These are phyloP conservation scores for Troilus luridus DNA, from an alignment of 2,888 invertebrate species.

Conservation along the genomic window DNA sequence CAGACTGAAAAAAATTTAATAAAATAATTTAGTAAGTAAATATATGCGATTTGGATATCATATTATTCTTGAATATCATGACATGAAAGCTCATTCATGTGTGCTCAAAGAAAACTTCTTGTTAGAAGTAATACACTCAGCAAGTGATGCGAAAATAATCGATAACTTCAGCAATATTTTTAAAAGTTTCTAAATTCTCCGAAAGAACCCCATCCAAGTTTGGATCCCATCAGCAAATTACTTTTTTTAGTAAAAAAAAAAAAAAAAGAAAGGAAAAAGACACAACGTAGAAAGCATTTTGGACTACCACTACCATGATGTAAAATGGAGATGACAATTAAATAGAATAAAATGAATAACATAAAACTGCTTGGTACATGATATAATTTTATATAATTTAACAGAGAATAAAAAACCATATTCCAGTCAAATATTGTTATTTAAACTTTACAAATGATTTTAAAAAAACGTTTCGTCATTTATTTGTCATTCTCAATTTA, in stretches of 20 bases:
- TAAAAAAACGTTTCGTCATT: too few relatives aligned
- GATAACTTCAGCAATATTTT: conserved; percentile 26
- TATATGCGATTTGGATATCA: too few relatives aligned
- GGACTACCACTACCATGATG: not conserved
- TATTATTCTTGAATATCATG: too few relatives aligned
- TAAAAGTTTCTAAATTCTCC: not conserved
- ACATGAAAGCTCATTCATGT: too few relatives aligned
- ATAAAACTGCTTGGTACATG: not conserved
- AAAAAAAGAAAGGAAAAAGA: not conserved
- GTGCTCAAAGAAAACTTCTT: not conserved
- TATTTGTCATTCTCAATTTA: too few relatives aligned
- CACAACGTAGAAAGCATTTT: not conserved
- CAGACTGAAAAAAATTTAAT: too few relatives aligned
- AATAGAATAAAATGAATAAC: not conserved
- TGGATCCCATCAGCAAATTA: conserved; percentile 36
- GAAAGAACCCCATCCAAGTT: not conserved
- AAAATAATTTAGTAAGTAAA: too few relatives aligned
- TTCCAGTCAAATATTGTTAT: too few relatives aligned
- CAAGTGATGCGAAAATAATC: not conserved
- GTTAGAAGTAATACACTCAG: not conserved
- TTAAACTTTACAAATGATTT: too few relatives aligned
- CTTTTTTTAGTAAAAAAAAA: not conserved
- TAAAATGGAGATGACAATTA: not conserved
- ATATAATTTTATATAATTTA: too few relatives aligned
- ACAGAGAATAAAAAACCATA: too few relatives aligned